A percentile compares a stretch with the other conserved stretches of the same genome.
Conservation (phyloP, 2,113 vertebrate species). For the Elephantulus edwardii region DNA sequence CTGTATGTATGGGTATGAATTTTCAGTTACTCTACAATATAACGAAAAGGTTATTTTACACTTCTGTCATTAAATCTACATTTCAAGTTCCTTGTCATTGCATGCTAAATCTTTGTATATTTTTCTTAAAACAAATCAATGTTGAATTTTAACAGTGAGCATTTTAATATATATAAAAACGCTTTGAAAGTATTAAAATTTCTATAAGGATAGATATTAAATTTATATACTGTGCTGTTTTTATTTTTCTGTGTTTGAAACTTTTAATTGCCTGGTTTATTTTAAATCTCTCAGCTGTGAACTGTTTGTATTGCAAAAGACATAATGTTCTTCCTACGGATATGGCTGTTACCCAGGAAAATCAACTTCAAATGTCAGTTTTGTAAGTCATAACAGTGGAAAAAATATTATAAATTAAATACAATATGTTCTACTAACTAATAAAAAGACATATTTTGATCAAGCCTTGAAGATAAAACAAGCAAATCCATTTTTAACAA, state of each 20-base stretch:
- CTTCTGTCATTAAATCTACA: not conserved
- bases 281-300: slow-evolving; percentile 25
- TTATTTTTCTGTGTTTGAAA: not conserved
- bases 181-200: not conserved
- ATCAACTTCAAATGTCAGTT: not conserved
- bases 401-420: slow-evolving; percentile 49
- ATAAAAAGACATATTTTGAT: slow-evolving; percentile 52
- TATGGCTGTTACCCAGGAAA: not conserved
- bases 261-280: not conserved
- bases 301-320: slow-evolving; percentile 20
- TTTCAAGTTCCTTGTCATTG: not conserved
- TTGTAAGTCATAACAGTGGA: slow-evolving; percentile 8
- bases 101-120: not conserved
- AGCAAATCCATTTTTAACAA: slow-evolving; percentile 39
- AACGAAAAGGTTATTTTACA: not conserved
- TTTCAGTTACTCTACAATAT: not conserved
- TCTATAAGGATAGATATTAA: not conserved
- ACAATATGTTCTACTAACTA: slow-evolving; percentile 16
- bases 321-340: not conserved
- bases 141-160: not conserved
- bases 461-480: not conserved
- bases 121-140: not conserved
- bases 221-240: not conserved
- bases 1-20: not conserved
- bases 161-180: not conserved